Base-by-base conservation (phyloP, 2,888 invertebrate species). In the Helleia helle region DNA sequence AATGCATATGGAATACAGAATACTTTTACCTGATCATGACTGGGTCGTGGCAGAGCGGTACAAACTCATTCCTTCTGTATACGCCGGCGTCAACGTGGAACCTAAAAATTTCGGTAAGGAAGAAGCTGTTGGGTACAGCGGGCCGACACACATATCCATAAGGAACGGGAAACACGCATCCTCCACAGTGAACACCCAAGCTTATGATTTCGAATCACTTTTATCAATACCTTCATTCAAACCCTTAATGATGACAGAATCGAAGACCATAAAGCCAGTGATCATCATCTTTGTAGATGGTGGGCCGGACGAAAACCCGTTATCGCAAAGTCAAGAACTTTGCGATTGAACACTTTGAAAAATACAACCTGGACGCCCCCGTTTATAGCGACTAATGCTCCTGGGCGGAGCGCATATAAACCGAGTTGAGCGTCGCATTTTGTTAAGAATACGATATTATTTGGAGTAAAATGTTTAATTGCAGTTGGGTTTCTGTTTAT, bases 281-380 rank as follows among this genome's bases (percentile, higher is more conserved):
- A 13, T 43, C 4, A 37, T 43, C 22, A 14, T 43, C 3, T 17
- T 26, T 11, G 36, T 31, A 9, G 43, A 43, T 43, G 43, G 43
- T 26, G 43, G 40, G 9, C 42, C 43, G 17, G 43, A 45, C 26
- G 43, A 47, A 43, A 49, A 43, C 28, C 44, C 42, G 47, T 28
- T 47, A 47, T 42, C 40, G 29, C 7, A 48, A 49, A 42, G 42
- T 47, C 34, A 49, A 30, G 36, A 17, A n/a, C 12, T 41, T 36
- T 43, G 40, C 40, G 6, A 47, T 45, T 26, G 9, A 44, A 40
- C 37, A 43, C 40, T 49, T 49, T 29, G 41, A 40, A 30, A 25
- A 39, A 42, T 41, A 42, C 39, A 38, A 47, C 37, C 37, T 49
- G 31, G 52, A 52, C 38, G 53, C 50, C 18, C n/a, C 14, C 42